Base-by-base conservation (phyloP, 2,113 vertebrate species). In the Procavia capensis region DNA sequence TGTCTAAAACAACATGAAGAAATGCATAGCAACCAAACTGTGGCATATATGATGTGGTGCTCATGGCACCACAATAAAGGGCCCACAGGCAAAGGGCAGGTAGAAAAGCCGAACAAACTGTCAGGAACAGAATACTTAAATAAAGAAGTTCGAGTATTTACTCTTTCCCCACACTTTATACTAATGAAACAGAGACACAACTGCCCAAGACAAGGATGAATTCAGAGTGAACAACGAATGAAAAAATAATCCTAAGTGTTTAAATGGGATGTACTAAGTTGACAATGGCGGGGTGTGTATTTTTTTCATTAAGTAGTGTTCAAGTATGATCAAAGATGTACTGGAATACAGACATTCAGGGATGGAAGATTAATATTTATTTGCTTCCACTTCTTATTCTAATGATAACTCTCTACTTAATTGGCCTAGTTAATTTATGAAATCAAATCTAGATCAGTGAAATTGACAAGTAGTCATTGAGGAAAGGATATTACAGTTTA, bases 401-500 rank as follows among this genome's bases (percentile, higher is more conserved):
- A 98, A 98, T 97, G 97, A 97, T 98, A 98, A 98, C 93, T 98
- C 96, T 98, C 86, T 92, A 96, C 88, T 98, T 98, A 98, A 98
- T 98, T 98, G 97, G 94, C 94, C 94, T 94, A 97, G 96, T 97
- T 98, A 98, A 98, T 98, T 98, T 98, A 98, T 97, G 97, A 98
- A 98, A 98, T 98, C 98, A 98, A 97, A 98, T 98, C 97, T 97
- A 98, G 97, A 98, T 98, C 98, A 98, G 97, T 94, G 96, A 98
- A 98, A 98, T 89, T 98, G 98, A 98, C 98, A 98, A 98, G 97
- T 92, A 98, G 96, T 97, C 98, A 97, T 95, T 97, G 98, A 98
- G 61, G 93, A 98, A 98, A 98, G 96, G 96, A 98, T 98, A 98
- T 98, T 98, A 98, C 89, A 94, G 92, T 98, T 98, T 98, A 97